These are phyloP conservation scores for Orthosia gracilis DNA, from an alignment of 2,888 invertebrate species.

Conservation along the genomic window DNA sequence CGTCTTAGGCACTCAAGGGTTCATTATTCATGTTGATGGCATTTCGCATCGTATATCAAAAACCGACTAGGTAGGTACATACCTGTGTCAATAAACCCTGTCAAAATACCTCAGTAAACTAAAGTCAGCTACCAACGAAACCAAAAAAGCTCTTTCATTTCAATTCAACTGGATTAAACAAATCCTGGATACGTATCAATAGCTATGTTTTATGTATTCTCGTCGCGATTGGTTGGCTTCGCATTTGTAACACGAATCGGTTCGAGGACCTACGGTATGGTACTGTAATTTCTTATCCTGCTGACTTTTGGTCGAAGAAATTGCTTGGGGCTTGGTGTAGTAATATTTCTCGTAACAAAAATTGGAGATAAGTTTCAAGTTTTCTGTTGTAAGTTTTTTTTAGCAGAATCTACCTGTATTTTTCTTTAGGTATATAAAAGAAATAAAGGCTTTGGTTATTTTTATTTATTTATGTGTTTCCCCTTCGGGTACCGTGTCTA, in stretches of 20 bases:
- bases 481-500: too few relatives aligned
- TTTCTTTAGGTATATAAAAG: not conserved
- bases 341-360: not conserved
- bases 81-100: not conserved
- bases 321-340: not conserved
- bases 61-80: too few relatives aligned
- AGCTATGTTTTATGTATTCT: conserved; percentile 27
- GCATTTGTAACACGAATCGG: conserved; percentile 26
- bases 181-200: conserved; percentile 21
- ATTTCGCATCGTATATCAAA: too few relatives aligned
- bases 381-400: not conserved
- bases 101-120: not conserved
- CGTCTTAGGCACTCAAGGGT: too few relatives aligned
- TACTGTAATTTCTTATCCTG: conserved; percentile 29
- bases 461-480: too few relatives aligned
- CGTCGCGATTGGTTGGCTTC: conserved; percentile 44
- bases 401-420: not conserved
- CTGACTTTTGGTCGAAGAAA: conserved; percentile 2
- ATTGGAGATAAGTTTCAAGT: conserved; percentile 1
- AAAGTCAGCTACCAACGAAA: conserved; percentile 10
- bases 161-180: conserved; percentile 45
- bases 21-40: too few relatives aligned
- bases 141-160: conserved; percentile 27
- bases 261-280: not conserved
- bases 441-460: not conserved